Percentiles rank a stretch among this genome's conserved stretches.
These are phyloP conservation scores for Virgularia gustaviana DNA, from an alignment of 92 coral and sea anemone species.

Conservation along the genomic window DNA sequence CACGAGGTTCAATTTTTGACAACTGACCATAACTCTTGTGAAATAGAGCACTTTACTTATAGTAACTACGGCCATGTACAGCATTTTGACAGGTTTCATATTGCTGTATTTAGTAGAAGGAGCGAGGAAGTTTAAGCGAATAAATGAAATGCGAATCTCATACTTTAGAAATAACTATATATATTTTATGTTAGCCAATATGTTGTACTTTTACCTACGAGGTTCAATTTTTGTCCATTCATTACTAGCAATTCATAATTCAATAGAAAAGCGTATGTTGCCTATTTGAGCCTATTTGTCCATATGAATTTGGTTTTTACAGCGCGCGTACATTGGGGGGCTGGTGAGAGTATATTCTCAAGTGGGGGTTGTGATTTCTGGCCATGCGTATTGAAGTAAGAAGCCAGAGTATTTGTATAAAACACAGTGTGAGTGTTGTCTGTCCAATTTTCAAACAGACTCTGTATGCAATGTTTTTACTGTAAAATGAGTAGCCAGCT, in stretches of 20 bases:
- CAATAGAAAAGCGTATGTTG: conserved; percentile 3
- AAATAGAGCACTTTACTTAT: not conserved
- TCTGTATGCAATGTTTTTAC: too few species aligned
- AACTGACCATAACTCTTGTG: not conserved
- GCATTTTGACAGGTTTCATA: not conserved
- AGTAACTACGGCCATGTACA: not conserved
- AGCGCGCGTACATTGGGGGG: conserved; percentile 10
- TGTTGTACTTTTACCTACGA: not conserved
- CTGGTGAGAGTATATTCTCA: conserved; percentile 9
- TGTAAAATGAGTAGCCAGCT: too few species aligned
- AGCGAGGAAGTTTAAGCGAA: not conserved
- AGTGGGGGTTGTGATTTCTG: conserved; percentile 18
- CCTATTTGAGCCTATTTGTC: not conserved
- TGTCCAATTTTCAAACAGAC: too few species aligned
- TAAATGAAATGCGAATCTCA: conserved; percentile 6
- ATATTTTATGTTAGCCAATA: conserved; percentile 5
- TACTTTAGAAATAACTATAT: not conserved
- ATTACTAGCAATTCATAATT: conserved; percentile 2
- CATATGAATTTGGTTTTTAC: not conserved
- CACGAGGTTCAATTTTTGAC: conserved; percentile 15
- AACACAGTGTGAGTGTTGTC: too few species aligned
- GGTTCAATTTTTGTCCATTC: conserved; percentile 15
- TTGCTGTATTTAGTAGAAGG: not conserved
- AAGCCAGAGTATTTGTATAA: too few species aligned
- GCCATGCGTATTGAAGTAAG: conserved; percentile 8